Percentiles rank a stretch among this genome's conserved stretches.
phyloP scores from a whole-genome alignment of 2,888 invertebrate species.

The Polyommatus iphigenia region DNA sequence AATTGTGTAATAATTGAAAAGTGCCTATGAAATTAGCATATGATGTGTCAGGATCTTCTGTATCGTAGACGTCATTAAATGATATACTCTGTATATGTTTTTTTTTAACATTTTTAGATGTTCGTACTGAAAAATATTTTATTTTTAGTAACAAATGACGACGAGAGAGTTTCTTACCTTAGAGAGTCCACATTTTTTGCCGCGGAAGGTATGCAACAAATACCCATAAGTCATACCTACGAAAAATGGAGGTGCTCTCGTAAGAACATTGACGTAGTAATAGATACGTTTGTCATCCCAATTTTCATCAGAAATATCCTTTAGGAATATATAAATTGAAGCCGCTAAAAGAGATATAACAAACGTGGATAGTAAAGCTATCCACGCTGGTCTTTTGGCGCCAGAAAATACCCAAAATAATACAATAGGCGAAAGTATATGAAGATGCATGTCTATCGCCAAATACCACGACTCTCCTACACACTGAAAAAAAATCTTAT shows the following conservation, averaged over 20 bases:
- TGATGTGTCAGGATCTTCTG: not conserved
- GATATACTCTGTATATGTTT: not conserved
- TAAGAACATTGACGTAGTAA: slow-evolving; percentile 57
- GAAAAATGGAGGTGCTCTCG: slow-evolving; percentile 53
- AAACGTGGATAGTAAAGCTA: slow-evolving; percentile 37
- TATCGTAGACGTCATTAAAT: not conserved
- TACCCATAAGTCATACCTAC: slow-evolving; percentile 55
- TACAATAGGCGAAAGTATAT: slow-evolving; percentile 46
- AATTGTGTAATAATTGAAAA: not conserved
- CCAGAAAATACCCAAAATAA: slow-evolving; percentile 45
- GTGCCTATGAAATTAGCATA: not conserved
- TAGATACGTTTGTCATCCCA: slow-evolving; percentile 41
- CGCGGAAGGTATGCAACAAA: slow-evolving; percentile 59
- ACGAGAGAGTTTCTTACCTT: slow-evolving; percentile 40
- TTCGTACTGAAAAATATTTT: too few relatives aligned
- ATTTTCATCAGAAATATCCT: slow-evolving; percentile 33
- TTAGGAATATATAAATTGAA: slow-evolving; percentile 40
- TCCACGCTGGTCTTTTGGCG: slow-evolving; percentile 39
- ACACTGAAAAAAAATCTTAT: slow-evolving; percentile 41
- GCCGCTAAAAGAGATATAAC: slow-evolving; percentile 43
- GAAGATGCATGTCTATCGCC: slow-evolving; percentile 46
- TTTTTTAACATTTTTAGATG: not conserved
- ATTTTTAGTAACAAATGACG: not conserved
- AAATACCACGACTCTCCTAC: slow-evolving; percentile 44
- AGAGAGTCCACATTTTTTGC: slow-evolving; percentile 39